phyloP scores from a whole-genome alignment of 2,797 vertebrate genomes.

The Helarctos malayanus region DNA sequence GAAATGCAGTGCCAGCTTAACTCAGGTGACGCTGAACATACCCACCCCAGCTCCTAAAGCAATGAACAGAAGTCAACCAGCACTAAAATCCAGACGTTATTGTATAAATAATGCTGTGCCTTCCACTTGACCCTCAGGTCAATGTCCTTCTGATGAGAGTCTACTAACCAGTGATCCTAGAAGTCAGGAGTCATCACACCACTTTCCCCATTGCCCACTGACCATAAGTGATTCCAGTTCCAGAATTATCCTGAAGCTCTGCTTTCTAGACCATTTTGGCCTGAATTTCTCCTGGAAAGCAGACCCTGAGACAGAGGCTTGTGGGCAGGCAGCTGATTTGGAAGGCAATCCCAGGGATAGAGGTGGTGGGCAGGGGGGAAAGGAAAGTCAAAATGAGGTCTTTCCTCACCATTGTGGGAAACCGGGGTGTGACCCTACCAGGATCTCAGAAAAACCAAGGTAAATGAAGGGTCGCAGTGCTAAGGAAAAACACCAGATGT shows the following conservation, averaged over 20 bases:
- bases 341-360: background rate
- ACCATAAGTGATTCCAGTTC: background rate
- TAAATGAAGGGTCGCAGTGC: background rate
- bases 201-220: background rate
- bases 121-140: background rate
- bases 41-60: background rate
- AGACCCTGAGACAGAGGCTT: background rate
- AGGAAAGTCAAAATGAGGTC: background rate
- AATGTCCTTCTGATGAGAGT: background rate
- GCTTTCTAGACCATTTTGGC: background rate
- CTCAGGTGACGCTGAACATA: background rate
- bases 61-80: background rate
- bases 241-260: background rate
- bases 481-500: background rate
- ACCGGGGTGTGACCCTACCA: background rate
- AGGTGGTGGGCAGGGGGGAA: fast-evolving
- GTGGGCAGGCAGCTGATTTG: background rate
- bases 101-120: background rate
- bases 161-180: background rate
- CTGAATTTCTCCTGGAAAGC: background rate
- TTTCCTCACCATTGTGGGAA: background rate
- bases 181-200: background rate
- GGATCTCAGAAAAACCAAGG: background rate
- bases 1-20: background rate
- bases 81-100: background rate